A percentile compares a stretch with the other conserved stretches of the same genome.
Conservation (phyloP, 2,797 vertebrate species). For the Neopelma chrysocephalum region DNA sequence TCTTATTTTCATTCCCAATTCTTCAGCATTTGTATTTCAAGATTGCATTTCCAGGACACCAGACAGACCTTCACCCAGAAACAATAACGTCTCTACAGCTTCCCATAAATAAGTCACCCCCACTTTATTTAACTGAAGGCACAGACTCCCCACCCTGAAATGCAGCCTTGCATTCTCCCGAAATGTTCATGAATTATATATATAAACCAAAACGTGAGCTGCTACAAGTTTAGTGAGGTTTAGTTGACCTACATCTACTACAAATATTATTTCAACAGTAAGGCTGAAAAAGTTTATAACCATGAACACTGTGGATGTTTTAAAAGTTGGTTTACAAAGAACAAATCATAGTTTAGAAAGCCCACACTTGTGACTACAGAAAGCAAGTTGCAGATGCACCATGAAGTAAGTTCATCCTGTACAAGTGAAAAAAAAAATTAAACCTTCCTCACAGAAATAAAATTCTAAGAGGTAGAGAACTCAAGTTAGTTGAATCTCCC, state of each 20-base stretch:
- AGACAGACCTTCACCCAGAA: not conserved
- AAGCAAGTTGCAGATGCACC: not conserved
- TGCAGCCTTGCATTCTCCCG: not conserved
- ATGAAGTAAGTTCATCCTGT: not conserved
- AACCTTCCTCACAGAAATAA: not conserved
- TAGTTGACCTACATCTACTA: not conserved
- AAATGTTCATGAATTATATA: not conserved
- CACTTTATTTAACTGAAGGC: not conserved
- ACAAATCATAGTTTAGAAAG: not conserved
- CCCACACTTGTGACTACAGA: not conserved
- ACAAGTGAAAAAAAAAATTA: not conserved
- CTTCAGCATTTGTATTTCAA: not conserved
- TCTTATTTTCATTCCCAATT: not conserved
- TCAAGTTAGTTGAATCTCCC: not conserved
- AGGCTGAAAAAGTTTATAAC: not conserved
- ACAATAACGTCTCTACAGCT: not conserved
- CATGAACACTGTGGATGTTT: not conserved
- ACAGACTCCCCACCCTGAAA: not conserved
- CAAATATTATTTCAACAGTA: not conserved
- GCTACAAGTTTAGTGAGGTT: not conserved
- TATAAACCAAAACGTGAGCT: not conserved
- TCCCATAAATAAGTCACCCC: not conserved
- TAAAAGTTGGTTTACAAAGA: not conserved
- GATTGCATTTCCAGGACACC: not conserved
- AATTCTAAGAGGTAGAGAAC: not conserved